These are phyloP conservation scores for Apis cerana DNA, from an alignment of 1,140 invertebrate genomes.

Conservation along the genomic window DNA sequence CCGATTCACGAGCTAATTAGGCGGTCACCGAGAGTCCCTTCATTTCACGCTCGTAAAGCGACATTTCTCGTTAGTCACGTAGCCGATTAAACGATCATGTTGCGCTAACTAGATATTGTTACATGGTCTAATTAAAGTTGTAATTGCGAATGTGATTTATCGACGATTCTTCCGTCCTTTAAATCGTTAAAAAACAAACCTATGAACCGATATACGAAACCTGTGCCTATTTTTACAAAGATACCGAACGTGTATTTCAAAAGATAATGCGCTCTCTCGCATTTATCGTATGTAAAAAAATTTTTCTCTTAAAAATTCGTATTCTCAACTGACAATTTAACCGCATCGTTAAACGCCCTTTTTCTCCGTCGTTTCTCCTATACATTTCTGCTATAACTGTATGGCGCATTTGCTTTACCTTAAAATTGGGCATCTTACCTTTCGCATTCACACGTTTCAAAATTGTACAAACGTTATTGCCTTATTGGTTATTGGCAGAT, in stretches of 20 bases:
- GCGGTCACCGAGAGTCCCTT: background rate
- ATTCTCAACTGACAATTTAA: no score
- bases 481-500: background rate
- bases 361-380: background rate
- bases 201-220: no score
- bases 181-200: no score
- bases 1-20: constrained; percentile 15
- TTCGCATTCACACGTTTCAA: background rate
- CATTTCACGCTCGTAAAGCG: background rate
- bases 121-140: constrained; percentile 6
- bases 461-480: background rate
- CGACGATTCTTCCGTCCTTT: no score
- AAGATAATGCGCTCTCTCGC: background rate
- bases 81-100: constrained; percentile 4
- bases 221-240: no score
- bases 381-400: constrained; percentile 18
- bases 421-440: background rate
- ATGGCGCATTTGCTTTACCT: background rate
- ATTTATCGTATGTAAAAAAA: no score
- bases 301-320: background rate
- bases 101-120: constrained; percentile 6
- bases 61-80: background rate
- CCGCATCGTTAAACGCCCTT: background rate
- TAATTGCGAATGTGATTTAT: constrained; percentile 25
- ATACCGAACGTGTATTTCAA: no score